Percentiles rank a stretch among this genome's conserved stretches.
These are phyloP conservation scores for Halocaridina rubra DNA, from an alignment of 2,888 invertebrate species.

Conservation along the genomic window DNA sequence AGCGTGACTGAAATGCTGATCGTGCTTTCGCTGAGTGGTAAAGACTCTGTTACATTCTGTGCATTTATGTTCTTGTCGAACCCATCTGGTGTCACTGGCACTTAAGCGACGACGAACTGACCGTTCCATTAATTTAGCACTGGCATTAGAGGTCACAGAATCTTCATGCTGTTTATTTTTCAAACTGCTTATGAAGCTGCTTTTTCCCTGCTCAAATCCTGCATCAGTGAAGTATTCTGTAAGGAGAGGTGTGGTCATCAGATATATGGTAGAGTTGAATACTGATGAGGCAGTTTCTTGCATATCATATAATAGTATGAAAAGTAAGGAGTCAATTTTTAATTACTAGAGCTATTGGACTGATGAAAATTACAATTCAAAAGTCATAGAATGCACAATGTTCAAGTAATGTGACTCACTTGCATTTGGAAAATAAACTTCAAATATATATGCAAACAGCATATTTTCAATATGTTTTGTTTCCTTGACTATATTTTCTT, in stretches of 20 bases:
- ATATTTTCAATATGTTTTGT: too few species aligned
- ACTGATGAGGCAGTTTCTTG: background rate
- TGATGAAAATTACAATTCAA: too few species aligned
- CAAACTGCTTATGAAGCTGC: background rate
- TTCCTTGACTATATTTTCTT: too few species aligned
- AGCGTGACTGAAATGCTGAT: conserved; percentile 39
- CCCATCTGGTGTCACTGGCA: conserved; percentile 31
- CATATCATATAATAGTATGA: too few species aligned
- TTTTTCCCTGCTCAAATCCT: conserved; percentile 10
- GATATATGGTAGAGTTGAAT: conserved; percentile 10
- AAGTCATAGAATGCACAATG: too few species aligned
- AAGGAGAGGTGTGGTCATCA: conserved; percentile 48
- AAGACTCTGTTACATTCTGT: conserved; percentile 28
- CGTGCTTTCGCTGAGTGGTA: conserved; percentile 36
- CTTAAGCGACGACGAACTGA: conserved; percentile 1
- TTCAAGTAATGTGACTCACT: too few species aligned
- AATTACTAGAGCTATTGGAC: too few species aligned
- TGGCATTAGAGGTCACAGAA: background rate
- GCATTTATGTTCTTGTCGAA: conserved; percentile 28
- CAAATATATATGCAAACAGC: too few species aligned
- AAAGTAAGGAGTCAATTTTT: too few species aligned
- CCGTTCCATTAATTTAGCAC: background rate
- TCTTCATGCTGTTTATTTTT: background rate
- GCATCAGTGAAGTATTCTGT: conserved; percentile 27
- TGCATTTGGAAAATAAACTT: too few species aligned